Evolutionary conservation across 2,888 invertebrate species (phyloP), one percentile per base, ranked within the genome.

Genomic region (Drosophila subsilvestris): DNA sequence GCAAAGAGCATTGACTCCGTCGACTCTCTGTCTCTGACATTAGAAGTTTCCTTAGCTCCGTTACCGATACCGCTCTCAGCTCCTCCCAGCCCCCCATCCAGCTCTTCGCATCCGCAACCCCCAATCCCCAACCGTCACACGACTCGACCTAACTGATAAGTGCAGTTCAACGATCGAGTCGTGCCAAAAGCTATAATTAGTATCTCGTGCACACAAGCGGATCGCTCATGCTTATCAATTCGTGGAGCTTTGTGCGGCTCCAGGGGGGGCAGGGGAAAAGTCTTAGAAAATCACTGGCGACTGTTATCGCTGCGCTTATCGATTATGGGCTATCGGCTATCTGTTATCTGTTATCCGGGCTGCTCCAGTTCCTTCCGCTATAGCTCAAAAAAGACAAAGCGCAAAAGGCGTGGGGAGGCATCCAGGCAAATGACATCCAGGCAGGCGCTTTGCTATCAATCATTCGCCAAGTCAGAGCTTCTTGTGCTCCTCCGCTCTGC

Each of bases 391-490:
- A 5, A 9, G 18, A 12, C 44, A n/a, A 22, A 29, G 29, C 3
- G 29, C n/a, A 29, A 29, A 29, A 9, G 29, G 3, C 10, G 29
- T 10, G 18, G 22, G 0, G 22, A 5, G 0, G 25, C n/a, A 44
- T 32, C n/a, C 22, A 14, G 32, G 29, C 56, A n/a, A 70, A 73
- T 70, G 70, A 73, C 70, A 73, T 51, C 25, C 63, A 42, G 51
- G n/a, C 14, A 25, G 44, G 37, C 42, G 44, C 58, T 53, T 53
- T 58, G 75, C 56, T 63, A 74, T 74, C 75, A 74, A 74, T 74
- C 74, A 74, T 70, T 63, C 49, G 29, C 45, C 32, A 32, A 45
- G 48, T 48, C 47, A 18, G 29, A 22, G 22, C 25, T 5, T 29
- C 43, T 37, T n/a, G n/a, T n/a, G n/a, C n/a, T n/a, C 37, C 37